Conservation (phyloP, 2,113 vertebrate genomes). For the Leuciscus idus region DNA sequence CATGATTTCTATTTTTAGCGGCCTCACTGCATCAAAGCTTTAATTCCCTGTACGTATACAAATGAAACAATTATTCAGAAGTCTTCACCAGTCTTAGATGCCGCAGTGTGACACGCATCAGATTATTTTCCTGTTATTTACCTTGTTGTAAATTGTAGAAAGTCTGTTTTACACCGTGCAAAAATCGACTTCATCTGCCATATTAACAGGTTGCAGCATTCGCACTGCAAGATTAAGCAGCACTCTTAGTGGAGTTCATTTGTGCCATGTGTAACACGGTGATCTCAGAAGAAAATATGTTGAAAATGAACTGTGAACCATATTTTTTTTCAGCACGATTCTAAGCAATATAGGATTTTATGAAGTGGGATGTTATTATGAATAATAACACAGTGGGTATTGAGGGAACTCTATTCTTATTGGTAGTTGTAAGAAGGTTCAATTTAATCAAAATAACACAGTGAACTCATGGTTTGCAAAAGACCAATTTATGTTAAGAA, state of each 20-base stretch:
- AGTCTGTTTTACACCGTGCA: constrained; percentile 1
- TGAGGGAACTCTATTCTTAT: no score
- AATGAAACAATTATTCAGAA: constrained; percentile 47
- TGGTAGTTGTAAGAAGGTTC: no score
- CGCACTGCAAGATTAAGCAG: background rate
- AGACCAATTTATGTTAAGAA: no score
- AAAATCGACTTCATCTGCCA: background rate
- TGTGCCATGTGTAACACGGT: background rate
- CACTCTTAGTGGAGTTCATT: background rate
- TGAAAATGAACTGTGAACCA: background rate
- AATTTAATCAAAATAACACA: background rate
- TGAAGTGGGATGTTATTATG: no score
- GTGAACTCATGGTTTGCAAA: background rate
- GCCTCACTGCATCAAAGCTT: constrained; percentile 35
- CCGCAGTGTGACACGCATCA: constrained; percentile 2
- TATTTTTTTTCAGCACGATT: background rate
- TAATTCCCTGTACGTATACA: constrained; percentile 43
- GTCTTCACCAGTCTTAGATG: background rate
- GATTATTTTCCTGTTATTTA: constrained; percentile 36
- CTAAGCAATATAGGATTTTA: background rate
- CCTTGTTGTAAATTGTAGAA: constrained; percentile 15
- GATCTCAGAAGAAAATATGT: background rate
- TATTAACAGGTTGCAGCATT: background rate
- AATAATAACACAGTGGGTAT: no score
- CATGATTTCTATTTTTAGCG: constrained; percentile 39